Evolutionary conservation across 2,113 vertebrate species (phyloP), one percentile per base, ranked within the genome.

Genomic region (Amphiprion ocellaris): DNA sequence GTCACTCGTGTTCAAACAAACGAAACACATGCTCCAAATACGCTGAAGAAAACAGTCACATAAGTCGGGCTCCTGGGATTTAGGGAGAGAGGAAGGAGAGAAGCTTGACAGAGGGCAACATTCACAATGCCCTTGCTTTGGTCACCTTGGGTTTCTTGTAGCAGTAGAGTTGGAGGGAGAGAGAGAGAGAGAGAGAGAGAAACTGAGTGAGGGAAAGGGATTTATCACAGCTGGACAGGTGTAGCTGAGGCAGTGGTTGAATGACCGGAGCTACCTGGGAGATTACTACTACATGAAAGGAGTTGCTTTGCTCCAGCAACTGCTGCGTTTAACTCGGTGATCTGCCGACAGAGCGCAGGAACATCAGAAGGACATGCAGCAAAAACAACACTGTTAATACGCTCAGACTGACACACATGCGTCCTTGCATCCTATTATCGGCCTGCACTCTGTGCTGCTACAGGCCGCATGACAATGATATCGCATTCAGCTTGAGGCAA

Each of bases 181-280:
- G 69, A 63, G 24, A 69, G 58, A 73, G 64, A 69, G 59, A 68
- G 66, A 54, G 41, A 15, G 23, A 7, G 67, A 70, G 10, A 68
- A 44, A 59, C 17, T 10, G 37, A 64, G 58, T 15, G 30, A 11
- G 44, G 15, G 23, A 39, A 24, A 52, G 39, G 84, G 64, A 88
- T 88, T 85, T 84, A 85, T 90, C 87, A 87, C 79, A 79, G 82
- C 58, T 67, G 69, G 75, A 79, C 73, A 86, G 80, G 39, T 81
- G 65, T 63, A 53, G 63, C 63, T 23, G 69, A 70, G 66, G 74
- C 74, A 69, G 69, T 77, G 56, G 58, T 30, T 81, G 68, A 88
- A 79, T 74, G 82, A 67, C 66, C 46, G 6, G 64, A 5, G 19
- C 64, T 50, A 62, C 74, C 21, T 16, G 44, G 49, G 58, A 52